Percentiles rank a stretch among this genome's conserved stretches.
phyloP scores from a whole-genome alignment of 2,797 vertebrate species.

The Chromobotia macracanthus region DNA sequence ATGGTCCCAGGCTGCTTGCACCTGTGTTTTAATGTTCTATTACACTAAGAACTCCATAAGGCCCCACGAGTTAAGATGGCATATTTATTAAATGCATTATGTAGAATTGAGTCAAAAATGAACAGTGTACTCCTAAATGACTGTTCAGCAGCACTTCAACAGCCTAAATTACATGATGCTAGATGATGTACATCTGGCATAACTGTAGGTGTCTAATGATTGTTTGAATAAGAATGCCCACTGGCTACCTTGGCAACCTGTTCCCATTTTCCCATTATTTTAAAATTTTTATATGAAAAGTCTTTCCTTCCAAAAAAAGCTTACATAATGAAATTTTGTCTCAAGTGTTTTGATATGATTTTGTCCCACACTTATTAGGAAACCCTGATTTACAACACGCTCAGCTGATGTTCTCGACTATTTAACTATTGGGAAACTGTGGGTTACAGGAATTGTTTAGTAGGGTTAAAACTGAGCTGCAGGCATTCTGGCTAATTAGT shows the following conservation, averaged over 20 bases:
- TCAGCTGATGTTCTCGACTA: too few relatives aligned
- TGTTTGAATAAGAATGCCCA: background rate
- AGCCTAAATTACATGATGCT: background rate
- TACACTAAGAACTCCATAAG: background rate
- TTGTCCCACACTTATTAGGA: too few relatives aligned
- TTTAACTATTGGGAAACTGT: too few relatives aligned
- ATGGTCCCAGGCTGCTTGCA: background rate
- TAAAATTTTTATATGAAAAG: too few relatives aligned
- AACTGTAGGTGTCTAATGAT: background rate
- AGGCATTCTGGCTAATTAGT: background rate
- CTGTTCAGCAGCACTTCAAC: background rate
- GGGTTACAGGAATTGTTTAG: too few relatives aligned
- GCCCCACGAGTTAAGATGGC: background rate
- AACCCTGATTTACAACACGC: too few relatives aligned
- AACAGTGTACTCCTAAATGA: background rate
- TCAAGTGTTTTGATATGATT: too few relatives aligned
- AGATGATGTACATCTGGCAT: background rate
- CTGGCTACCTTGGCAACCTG: too few relatives aligned
- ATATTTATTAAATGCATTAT: background rate
- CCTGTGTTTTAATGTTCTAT: background rate
- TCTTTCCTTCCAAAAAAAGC: too few relatives aligned
- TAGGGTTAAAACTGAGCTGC: background rate
- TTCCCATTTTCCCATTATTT: too few relatives aligned
- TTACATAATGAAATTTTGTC: too few relatives aligned
- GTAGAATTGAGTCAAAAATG: background rate